Evolutionary conservation across 2,888 invertebrate species (phyloP), one percentile per base, ranked within the genome.

Genomic region (Cheilosia urbana): DNA sequence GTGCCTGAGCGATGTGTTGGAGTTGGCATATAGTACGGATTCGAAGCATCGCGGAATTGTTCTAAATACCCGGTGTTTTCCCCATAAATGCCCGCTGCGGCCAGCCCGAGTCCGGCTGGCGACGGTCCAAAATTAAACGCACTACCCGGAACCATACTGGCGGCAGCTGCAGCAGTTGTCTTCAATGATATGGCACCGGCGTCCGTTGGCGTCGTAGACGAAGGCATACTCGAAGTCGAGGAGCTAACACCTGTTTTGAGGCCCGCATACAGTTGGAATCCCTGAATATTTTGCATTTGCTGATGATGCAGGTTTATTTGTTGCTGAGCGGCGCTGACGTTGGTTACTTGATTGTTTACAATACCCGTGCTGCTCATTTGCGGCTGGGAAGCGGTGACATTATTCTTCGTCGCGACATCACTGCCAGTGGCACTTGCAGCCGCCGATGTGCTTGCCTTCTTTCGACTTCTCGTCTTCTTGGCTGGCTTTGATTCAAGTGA

Each of bases 41-140:
- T 95, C n/a, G 94, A 93, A 1, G 94, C 93, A 83, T 93, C 93
- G 57, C 94, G 93, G 71, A 96, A 94, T 88, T 96, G 95, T 88
- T 96, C 96, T 66, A 96, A 93, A 90, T 95, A 96, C 51, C 94
- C 94, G 88, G 94, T 93, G 89, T 95, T 95, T 57, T 95, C 95
- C 7, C 93, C 93, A 88, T 95, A 95, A 57, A 95, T 91, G 17
- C 94, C 94, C 15, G 94, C 90, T 15, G 90, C 84, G 6, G 89
- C 91, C 0, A 91, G 77, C 0, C 91, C 91, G 89, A 95, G 93
- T 4, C 93, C 92, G 79, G 94, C 93, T 4, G 95, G 93, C 0
- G 96, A 93, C 4, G 96, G 94, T 19, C 96, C 96, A 90, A 97
- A 97, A 90, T 97, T 97, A 89, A 97, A 97, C 65, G 97, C 96